phyloP scores from a whole-genome alignment of 2,797 vertebrate genomes.

The Falco cherrug region DNA sequence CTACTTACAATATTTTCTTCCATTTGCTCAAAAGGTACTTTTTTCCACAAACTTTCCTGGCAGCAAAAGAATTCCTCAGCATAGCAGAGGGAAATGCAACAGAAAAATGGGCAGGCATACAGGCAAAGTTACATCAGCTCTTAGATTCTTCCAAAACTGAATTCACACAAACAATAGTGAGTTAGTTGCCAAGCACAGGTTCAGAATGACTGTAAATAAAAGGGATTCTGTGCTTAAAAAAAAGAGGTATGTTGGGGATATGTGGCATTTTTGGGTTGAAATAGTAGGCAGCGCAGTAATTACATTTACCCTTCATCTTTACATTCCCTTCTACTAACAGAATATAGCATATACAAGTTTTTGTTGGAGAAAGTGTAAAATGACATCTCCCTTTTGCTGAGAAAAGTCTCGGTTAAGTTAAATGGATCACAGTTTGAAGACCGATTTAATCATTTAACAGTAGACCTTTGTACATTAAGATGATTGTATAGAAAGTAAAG shows the following conservation, averaged over 20 bases:
- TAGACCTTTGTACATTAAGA: background rate
- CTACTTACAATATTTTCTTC: background rate
- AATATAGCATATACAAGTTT: background rate
- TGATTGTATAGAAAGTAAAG: slow-evolving; percentile 50
- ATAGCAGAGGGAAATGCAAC: slow-evolving; percentile 16
- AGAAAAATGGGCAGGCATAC: slow-evolving; percentile 13
- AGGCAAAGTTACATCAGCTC: slow-evolving; percentile 39
- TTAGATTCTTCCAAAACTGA: slow-evolving; percentile 45
- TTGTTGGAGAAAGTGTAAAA: background rate
- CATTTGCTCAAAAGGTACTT: slow-evolving; percentile 14
- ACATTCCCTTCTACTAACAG: background rate
- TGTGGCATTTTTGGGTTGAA: background rate
- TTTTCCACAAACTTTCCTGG: background rate
- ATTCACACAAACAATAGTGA: slow-evolving; percentile 38
- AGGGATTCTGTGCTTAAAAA: background rate
- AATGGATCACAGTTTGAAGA: slow-evolving; percentile 55
- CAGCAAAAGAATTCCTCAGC: slow-evolving; percentile 23
- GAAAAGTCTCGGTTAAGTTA: slow-evolving; percentile 32
- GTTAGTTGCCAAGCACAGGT: slow-evolving; percentile 23
- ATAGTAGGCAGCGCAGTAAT: background rate
- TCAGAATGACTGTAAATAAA: slow-evolving; percentile 33
- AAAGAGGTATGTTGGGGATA: background rate
- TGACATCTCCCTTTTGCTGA: background rate
- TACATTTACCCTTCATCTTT: background rate
- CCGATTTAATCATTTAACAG: slow-evolving; percentile 49